Evolutionary conservation across 2,113 vertebrate genomes (phyloP).

Genomic region (Ophthalmolycus amberensis): DNA sequence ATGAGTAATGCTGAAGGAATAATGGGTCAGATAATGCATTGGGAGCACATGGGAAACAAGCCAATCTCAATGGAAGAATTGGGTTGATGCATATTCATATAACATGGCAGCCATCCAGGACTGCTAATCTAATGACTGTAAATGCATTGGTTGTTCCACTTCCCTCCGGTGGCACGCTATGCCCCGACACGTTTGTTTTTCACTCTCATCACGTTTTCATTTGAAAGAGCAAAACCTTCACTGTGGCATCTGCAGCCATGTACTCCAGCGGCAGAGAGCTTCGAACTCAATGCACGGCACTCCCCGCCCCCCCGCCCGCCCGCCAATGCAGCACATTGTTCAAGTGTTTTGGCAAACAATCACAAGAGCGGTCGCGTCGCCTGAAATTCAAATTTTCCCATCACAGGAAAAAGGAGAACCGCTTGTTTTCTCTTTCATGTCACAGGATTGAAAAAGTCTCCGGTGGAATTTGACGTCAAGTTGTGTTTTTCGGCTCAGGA

Average conservation of each 20-base stretch:
- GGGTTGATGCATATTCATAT: constrained; percentile 56
- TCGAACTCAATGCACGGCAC: constrained; percentile 9
- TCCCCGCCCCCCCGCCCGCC: background rate
- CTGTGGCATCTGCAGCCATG: constrained; percentile 6
- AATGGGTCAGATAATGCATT: constrained; percentile 28
- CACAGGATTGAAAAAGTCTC: background rate
- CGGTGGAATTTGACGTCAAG: background rate
- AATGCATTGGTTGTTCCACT: constrained; percentile 54
- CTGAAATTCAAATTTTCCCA: constrained; percentile 23
- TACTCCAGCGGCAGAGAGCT: constrained; percentile 10
- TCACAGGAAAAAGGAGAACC: background rate
- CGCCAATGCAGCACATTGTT: constrained; percentile 1
- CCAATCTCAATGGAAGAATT: constrained; percentile 30
- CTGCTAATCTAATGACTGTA: constrained; percentile 63
- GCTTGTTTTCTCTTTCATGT: constrained; percentile 22
- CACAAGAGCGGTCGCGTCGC: background rate
- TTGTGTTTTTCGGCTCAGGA: constrained; percentile 6
- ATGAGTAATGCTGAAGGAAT: constrained; percentile 52
- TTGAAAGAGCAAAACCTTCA: constrained; percentile 16
- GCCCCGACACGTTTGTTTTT: constrained; percentile 12
- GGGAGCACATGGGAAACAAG: constrained; percentile 6
- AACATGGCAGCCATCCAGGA: constrained; percentile 47
- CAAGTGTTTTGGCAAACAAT: constrained; percentile 28
- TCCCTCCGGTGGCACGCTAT: constrained; percentile 29
- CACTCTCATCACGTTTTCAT: constrained; percentile 19